These are phyloP conservation scores for Diorhabda sublineata DNA, from an alignment of 1,140 invertebrate genomes.

Conservation along the genomic window DNA sequence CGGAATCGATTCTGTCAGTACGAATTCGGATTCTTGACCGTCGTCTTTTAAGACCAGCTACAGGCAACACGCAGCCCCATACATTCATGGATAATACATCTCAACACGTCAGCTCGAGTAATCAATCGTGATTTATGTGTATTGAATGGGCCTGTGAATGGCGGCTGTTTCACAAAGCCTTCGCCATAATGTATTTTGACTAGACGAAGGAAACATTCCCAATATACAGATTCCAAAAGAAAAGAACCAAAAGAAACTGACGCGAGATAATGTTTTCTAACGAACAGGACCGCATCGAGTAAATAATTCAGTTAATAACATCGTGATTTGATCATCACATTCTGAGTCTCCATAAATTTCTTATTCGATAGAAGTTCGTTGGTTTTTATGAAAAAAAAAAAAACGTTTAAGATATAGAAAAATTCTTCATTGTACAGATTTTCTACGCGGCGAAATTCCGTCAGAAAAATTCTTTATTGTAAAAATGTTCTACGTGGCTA, in stretches of 20 bases:
- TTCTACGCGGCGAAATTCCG: too few species aligned
- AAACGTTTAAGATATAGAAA: too few species aligned
- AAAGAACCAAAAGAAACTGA: background rate
- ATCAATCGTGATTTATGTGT: slow-evolving; percentile 22
- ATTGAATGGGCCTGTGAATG: slow-evolving; percentile 10
- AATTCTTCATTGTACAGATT: too few species aligned
- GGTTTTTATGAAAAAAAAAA: too few species aligned
- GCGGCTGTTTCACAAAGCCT: slow-evolving; percentile 18
- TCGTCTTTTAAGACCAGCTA: background rate
- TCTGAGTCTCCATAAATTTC: too few species aligned
- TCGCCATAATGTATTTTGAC: slow-evolving; percentile 17
- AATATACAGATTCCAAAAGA: slow-evolving; percentile 3
- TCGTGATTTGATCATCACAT: too few species aligned
- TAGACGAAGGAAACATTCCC: slow-evolving; percentile 12
- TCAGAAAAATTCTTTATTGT: too few species aligned
- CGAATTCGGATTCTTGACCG: slow-evolving; percentile 4
- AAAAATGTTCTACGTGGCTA: too few species aligned
- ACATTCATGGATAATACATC: slow-evolving; percentile 18
- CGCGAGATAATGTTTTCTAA: background rate
- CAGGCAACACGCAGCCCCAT: background rate
- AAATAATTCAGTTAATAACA: too few species aligned
- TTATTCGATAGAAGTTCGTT: too few species aligned
- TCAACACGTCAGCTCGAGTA: slow-evolving; percentile 15
- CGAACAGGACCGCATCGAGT: background rate
- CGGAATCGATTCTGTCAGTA: background rate